A percentile compares a stretch with the other conserved stretches of the same genome.
Evolutionary conservation across 2,888 invertebrate genomes (phyloP).

Genomic region (Idaea aversata): DNA sequence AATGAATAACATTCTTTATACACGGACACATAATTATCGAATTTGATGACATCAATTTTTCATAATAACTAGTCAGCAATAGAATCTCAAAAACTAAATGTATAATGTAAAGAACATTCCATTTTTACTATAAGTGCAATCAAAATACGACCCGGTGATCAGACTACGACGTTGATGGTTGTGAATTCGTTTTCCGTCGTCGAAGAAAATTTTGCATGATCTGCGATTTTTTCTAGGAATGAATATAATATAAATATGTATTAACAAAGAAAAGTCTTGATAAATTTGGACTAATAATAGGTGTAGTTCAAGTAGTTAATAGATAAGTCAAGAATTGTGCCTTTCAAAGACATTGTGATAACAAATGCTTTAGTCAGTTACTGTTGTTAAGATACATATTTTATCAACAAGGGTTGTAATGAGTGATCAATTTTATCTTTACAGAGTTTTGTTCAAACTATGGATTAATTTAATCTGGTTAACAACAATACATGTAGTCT

Average conservation of each 20-base stretch:
- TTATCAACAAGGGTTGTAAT: background rate
- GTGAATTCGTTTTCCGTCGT: background rate
- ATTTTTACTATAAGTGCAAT: background rate
- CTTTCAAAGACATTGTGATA: background rate
- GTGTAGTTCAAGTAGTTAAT: background rate
- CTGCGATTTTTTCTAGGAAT: background rate
- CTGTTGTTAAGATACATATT: background rate
- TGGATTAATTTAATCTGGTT: background rate
- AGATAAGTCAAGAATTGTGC: background rate
- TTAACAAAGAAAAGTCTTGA: background rate
- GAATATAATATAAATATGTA: too few species aligned
- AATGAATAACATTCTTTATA: background rate
- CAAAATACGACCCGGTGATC: too few species aligned
- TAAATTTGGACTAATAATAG: background rate
- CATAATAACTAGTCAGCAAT: slow-evolving; percentile 3
- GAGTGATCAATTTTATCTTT: background rate
- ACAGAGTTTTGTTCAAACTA: background rate
- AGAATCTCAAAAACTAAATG: slow-evolving; percentile 1
- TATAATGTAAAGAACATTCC: slow-evolving; percentile 1
- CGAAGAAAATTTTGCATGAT: background rate
- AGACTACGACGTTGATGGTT: background rate
- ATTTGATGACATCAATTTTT: background rate
- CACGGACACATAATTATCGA: background rate
- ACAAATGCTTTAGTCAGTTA: background rate
- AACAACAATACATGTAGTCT: background rate